A percentile compares a stretch with the other conserved stretches of the same genome.
phyloP scores from a whole-genome alignment of 2,113 vertebrate species.

The Strix aluco region DNA sequence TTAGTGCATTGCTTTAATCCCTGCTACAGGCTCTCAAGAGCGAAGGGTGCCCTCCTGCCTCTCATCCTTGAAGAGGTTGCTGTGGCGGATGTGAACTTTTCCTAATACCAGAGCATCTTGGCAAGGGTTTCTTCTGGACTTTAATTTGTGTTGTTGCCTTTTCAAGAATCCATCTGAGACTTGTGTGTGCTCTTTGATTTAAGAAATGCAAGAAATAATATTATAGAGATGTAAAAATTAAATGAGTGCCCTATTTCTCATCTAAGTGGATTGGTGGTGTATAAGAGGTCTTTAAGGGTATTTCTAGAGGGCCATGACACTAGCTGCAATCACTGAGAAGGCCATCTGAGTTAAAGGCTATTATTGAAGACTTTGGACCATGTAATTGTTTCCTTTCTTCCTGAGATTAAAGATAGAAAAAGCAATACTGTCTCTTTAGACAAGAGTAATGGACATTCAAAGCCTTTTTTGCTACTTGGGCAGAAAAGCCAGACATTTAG shows the following conservation, averaged over 20 bases:
- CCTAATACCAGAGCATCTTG: not conserved
- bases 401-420: not conserved
- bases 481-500: not conserved
- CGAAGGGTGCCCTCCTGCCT: not conserved
- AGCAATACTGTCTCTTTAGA: not conserved
- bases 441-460: not conserved
- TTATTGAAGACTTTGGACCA: not conserved
- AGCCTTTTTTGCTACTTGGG: not conserved
- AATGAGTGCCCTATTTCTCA: not conserved
- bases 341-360: not conserved
- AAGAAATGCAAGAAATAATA: not conserved
- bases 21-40: rapidly evolving
- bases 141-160: not conserved
- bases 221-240: not conserved
- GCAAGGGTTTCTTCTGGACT: not conserved
- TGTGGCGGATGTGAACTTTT: not conserved
- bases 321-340: not conserved
- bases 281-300: not conserved
- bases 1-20: not conserved
- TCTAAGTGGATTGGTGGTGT: not conserved
- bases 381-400: slow-evolving; percentile 18
- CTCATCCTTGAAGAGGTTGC: not conserved
- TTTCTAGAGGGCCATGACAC: not conserved
- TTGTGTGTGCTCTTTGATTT: not conserved
- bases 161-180: not conserved